phyloP scores from a whole-genome alignment of 2,113 vertebrate genomes.

The Blennius ocellaris region DNA sequence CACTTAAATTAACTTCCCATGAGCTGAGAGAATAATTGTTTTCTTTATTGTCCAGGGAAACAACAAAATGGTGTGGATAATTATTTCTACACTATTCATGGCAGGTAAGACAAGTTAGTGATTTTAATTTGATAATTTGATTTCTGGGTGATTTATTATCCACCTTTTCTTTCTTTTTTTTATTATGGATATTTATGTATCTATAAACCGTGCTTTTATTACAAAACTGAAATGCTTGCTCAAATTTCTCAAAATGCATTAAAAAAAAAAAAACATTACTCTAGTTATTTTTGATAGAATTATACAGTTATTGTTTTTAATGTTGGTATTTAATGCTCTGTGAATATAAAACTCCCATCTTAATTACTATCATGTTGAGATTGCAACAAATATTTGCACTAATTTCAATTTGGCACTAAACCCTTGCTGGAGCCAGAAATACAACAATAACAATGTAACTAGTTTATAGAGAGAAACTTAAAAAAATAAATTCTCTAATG shows the following conservation, averaged over 20 bases:
- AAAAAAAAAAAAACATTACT: too few relatives aligned
- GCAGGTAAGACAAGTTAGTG: constrained; percentile 63
- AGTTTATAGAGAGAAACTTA: background rate
- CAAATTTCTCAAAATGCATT: too few relatives aligned
- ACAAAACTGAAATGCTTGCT: too few relatives aligned
- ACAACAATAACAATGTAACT: background rate
- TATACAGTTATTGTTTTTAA: too few relatives aligned
- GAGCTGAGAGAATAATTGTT: background rate
- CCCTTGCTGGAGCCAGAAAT: background rate
- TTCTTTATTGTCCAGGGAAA: constrained; percentile 10
- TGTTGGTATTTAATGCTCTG: background rate
- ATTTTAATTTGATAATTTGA: background rate
- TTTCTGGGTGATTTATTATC: too few relatives aligned
- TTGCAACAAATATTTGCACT: background rate
- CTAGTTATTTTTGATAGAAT: too few relatives aligned
- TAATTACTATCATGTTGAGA: background rate
- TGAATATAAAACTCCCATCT: background rate
- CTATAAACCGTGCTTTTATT: too few relatives aligned
- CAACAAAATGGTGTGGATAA: constrained; percentile 56
- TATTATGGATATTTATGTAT: too few relatives aligned
- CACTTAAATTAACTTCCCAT: background rate
- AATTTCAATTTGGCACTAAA: too few relatives aligned
- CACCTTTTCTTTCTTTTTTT: too few relatives aligned
- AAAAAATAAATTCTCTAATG: background rate
- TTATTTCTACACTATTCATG: constrained; percentile 24